Evolutionary conservation across 2,113 vertebrate genomes (phyloP).

Genomic region (Semnornis frantzii): DNA sequence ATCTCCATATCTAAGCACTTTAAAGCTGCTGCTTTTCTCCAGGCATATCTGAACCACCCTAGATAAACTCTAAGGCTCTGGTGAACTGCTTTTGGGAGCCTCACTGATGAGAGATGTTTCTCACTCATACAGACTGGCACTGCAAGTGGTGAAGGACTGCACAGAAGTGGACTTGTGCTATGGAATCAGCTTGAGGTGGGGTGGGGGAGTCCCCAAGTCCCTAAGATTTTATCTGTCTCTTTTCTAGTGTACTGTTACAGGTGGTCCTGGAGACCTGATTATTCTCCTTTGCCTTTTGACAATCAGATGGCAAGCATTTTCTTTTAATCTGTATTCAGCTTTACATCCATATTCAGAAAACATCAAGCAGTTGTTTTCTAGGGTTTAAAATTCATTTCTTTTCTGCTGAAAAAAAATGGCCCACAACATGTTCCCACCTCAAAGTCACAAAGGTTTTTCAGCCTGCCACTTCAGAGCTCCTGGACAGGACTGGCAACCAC

Average conservation of each 20-base stretch:
- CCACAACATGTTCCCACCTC: background rate
- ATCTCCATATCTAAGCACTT: background rate
- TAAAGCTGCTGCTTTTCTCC: background rate
- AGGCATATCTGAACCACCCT: background rate
- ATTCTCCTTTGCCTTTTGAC: background rate
- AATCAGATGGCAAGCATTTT: background rate
- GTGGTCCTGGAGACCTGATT: background rate
- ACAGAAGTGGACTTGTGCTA: background rate
- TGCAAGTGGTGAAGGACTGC: background rate
- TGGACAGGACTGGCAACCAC: background rate
- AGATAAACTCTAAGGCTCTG: background rate
- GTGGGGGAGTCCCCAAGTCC: no score
- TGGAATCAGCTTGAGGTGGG: fast-evolving
- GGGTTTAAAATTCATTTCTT: background rate
- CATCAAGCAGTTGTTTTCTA: background rate
- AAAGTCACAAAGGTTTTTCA: background rate
- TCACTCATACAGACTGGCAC: background rate
- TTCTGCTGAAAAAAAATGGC: background rate
- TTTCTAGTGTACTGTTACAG: background rate
- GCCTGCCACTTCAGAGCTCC: background rate
- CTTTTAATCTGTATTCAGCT: background rate
- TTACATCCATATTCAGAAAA: background rate
- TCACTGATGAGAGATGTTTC: background rate
- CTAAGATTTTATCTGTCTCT: background rate
- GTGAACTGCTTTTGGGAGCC: background rate